Conservation (phyloP, 2,113 vertebrate species). For the Syngnathus scovelli region DNA sequence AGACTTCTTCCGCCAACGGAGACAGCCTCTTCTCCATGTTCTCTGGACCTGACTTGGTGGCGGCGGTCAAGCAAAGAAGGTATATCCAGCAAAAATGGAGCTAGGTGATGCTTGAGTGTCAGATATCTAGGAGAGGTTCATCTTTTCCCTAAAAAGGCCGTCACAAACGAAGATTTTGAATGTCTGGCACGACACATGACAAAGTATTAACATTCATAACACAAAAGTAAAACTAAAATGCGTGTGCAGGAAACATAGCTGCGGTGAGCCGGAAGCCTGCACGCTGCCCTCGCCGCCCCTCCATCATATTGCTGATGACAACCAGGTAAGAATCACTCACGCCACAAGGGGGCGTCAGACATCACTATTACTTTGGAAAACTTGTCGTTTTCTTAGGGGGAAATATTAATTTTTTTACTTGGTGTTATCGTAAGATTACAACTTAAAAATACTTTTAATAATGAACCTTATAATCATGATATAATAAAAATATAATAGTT, state of each 20-base stretch:
- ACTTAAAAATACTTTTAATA: not conserved
- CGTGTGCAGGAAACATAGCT: conserved; percentile 88
- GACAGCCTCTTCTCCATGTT: conserved; percentile 99
- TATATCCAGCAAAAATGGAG: conserved; percentile 24
- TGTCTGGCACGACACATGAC: not conserved
- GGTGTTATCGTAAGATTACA: not conserved
- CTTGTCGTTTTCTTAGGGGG: not conserved
- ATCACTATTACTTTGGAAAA: no score
- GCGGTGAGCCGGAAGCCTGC: conserved; percentile 88
- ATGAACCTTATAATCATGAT: no score
- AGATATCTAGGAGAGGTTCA: no score
- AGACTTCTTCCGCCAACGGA: conserved; percentile 94
- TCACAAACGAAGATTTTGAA: not conserved
- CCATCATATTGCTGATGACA: conserved; percentile 82
- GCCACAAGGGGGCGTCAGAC: no score
- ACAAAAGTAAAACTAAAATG: no score
- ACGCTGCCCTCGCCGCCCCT: conserved; percentile 87
- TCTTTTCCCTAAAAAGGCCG: not conserved
- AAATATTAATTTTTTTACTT: not conserved
- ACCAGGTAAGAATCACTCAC: conserved; percentile 73
- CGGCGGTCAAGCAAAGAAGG: conserved; percentile 96
- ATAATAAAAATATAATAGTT: no score
- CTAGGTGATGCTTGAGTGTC: not conserved
- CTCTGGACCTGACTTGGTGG: conserved; percentile 96
- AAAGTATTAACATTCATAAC: no score